These are phyloP conservation scores for Dioctria rufipes DNA, from an alignment of 2,888 invertebrate species.

Conservation along the genomic window DNA sequence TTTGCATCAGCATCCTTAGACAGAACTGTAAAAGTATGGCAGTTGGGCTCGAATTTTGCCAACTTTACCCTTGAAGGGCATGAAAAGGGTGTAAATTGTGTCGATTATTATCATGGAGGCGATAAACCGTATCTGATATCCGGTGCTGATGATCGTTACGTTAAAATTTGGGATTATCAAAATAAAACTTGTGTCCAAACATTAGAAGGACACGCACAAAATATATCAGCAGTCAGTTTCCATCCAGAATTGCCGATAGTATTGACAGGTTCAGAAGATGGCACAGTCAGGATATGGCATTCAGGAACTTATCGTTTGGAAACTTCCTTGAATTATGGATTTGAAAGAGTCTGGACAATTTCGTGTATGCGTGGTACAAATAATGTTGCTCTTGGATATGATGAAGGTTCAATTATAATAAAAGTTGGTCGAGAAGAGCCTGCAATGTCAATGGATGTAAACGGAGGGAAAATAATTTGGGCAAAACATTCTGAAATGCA, in stretches of 20 bases:
- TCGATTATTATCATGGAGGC: slow-evolving; percentile 98
- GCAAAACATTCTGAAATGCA: slow-evolving; percentile 99
- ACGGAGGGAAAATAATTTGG: slow-evolving; percentile 99
- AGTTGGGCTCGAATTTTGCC: slow-evolving; percentile 95
- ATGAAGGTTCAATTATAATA: slow-evolving; percentile 71
- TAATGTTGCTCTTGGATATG: slow-evolving; percentile 92
- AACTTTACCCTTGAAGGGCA: slow-evolving; percentile 99
- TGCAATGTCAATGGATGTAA: slow-evolving; percentile 98
- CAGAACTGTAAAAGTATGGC: slow-evolving; percentile 98
- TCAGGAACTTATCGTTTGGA: slow-evolving; percentile 98
- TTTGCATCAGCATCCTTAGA: slow-evolving; percentile 99
- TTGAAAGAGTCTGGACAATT: slow-evolving; percentile 98
- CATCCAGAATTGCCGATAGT: slow-evolving; percentile 98
- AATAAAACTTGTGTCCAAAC: slow-evolving; percentile 99
- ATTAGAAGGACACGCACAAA: slow-evolving; percentile 96
- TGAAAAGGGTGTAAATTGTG: slow-evolving; percentile 99
- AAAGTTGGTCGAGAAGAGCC: slow-evolving; percentile 94
- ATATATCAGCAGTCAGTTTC: slow-evolving; percentile 95
- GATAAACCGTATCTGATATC: slow-evolving; percentile 99
- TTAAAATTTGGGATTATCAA: slow-evolving; percentile 99
- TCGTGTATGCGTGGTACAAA: slow-evolving; percentile 94
- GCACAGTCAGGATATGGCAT: slow-evolving; percentile 98
- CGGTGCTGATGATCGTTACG: slow-evolving; percentile 97
- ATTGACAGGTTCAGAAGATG: slow-evolving; percentile 97
- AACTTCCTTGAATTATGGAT: slow-evolving; percentile 96